Evolutionary conservation across 2,797 vertebrate genomes (phyloP), one percentile per base, ranked within the genome.

Genomic region (Ceyx erithaca): DNA sequence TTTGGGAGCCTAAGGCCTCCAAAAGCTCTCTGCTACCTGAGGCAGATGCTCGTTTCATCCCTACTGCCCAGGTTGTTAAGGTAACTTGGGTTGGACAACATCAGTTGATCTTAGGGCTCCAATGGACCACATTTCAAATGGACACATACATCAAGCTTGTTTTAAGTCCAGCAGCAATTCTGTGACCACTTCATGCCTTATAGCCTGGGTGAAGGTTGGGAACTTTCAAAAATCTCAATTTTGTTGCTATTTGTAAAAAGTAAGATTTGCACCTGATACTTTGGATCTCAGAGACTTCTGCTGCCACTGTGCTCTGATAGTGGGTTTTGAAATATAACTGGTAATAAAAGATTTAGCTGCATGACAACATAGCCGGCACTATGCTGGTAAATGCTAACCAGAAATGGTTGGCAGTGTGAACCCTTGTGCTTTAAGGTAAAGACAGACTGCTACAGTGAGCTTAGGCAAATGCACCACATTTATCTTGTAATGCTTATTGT

Each of bases 121-220:
- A 6, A 40, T 3, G 4, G 33, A 49, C 31, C 23, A 2, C 2
- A 15, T 40, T 40, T 40, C 37, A 40, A 40, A 40, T 40, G 37
- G 14, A 40, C 35, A 6, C 31, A 9, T 12, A 41, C 31, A 69
- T 4, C 0, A 1, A 55, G 4, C 8, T 25, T 6, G 23, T 13
- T 71, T 37, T 45, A 59, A 30, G 57, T 22, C 17, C 26, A 23
- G 92, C n/a, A 31, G 54, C 45, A 35, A 6, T 37, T 57, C 23
- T 37, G 17, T 71, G 48, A 16, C 7, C 15, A 5, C 8, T 23
- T 23, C 7, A 5, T 7, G 45, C 26, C 3, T 9, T 9, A 19
- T 0, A 0, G 31, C 23, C 52, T 46, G 35, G 40, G 28, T 14
- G 31, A 80, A 72, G 41, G 25, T 18, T 5, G 31, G 51, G 41